Evolutionary conservation across 2,888 invertebrate species (phyloP).

Genomic region (Cheilosia urbana): DNA sequence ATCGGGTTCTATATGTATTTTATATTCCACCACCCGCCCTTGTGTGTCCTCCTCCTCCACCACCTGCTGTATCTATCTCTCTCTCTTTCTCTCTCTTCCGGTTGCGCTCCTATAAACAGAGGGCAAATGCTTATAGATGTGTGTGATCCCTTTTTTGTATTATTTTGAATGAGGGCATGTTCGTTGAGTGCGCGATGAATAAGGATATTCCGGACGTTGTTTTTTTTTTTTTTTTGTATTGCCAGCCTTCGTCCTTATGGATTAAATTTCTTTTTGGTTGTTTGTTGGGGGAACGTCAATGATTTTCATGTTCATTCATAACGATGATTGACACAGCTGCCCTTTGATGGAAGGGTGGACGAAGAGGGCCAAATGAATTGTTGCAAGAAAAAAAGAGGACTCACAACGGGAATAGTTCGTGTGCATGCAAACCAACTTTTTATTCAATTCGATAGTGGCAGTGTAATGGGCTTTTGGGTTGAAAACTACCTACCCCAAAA

Average conservation of each 20-base stretch:
- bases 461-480: constrained; percentile 51
- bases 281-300: constrained; percentile 49
- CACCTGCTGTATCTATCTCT: constrained; percentile 33
- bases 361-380: constrained; percentile 43
- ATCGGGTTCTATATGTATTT: constrained; percentile 45
- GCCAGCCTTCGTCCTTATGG: constrained; percentile 48
- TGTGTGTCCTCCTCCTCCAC: constrained; percentile 38
- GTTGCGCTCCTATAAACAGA: constrained; percentile 21
- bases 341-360: constrained; percentile 30
- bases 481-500: constrained; percentile 4
- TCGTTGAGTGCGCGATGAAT: constrained; percentile 55
- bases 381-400: constrained; percentile 39
- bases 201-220: constrained; percentile 47
- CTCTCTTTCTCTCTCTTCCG: neutral
- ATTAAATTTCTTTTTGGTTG: constrained; percentile 52
- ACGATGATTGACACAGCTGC: constrained; percentile 74
- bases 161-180: constrained; percentile 48
- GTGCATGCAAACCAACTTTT: constrained; percentile 25
- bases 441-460: constrained; percentile 57
- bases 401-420: constrained; percentile 12
- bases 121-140: constrained; percentile 28
- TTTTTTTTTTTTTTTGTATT: constrained; percentile 12
- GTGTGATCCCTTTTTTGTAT: constrained; percentile 28
- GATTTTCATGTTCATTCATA: constrained; percentile 73
- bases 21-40: constrained; percentile 61